These are phyloP conservation scores for Zelostemma sp. DNA, from an alignment of 1,140 invertebrate genomes.

Conservation along the genomic window DNA sequence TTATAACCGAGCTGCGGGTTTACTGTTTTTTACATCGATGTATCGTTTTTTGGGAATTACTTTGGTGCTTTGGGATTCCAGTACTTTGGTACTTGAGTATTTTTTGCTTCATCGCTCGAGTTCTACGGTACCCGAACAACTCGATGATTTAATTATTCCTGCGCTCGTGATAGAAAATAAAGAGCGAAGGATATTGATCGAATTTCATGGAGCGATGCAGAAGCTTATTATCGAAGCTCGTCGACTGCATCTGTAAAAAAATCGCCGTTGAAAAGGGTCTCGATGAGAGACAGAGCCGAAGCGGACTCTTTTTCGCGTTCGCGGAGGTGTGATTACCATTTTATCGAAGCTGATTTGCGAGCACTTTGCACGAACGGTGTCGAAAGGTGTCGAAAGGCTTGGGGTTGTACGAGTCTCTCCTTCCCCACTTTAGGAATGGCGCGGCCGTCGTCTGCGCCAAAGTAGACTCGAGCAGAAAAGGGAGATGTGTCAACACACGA, in stretches of 20 bases:
- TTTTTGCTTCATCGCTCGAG: too few species aligned
- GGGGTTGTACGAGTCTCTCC: slow-evolving; percentile 1
- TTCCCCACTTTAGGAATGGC: slow-evolving; percentile 24
- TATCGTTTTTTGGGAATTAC: too few species aligned
- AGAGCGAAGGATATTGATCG: too few species aligned
- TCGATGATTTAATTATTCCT: too few species aligned
- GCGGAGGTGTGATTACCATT: slow-evolving; percentile 62
- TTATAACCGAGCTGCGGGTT: too few species aligned
- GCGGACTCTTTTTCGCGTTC: slow-evolving; percentile 25
- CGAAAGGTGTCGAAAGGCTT: slow-evolving; percentile 34
- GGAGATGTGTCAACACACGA: slow-evolving; percentile 38
- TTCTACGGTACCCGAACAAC: too few species aligned
- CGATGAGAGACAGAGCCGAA: slow-evolving; percentile 15
- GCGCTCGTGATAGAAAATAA: too few species aligned
- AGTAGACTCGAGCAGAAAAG: slow-evolving; percentile 38
- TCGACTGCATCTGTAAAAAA: slow-evolving; percentile 28
- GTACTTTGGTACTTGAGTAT: too few species aligned
- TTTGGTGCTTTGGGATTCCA: too few species aligned
- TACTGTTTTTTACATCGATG: too few species aligned
- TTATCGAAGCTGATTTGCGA: slow-evolving; percentile 66
- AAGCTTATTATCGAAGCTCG: too few species aligned
- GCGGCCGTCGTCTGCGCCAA: slow-evolving; percentile 28
- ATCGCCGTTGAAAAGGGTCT: slow-evolving; percentile 33
- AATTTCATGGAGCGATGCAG: too few species aligned
- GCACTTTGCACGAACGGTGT: slow-evolving; percentile 57